Conservation (phyloP, 2,113 vertebrate genomes). For the Tragelaphus buxtoni region DNA sequence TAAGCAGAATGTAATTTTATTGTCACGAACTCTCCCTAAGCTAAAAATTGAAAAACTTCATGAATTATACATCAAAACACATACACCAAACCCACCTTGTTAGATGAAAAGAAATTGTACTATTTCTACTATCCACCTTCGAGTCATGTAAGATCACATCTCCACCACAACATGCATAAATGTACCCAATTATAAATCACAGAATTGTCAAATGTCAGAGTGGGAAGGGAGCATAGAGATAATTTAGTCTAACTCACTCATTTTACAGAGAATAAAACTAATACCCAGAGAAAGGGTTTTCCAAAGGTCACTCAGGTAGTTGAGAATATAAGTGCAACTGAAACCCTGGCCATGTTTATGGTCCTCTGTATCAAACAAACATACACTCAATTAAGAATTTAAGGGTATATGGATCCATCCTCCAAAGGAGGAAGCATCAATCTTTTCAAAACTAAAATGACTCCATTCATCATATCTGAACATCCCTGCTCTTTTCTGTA, state of each 20-base stretch:
- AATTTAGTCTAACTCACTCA: not conserved
- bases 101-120: conserved; percentile 32
- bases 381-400: conserved; percentile 1
- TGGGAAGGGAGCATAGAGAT: not conserved
- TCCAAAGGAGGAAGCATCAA: conserved; percentile 14
- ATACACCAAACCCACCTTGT: conserved; percentile 4
- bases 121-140: conserved; percentile 16
- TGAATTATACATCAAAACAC: conserved; percentile 57
- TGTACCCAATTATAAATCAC: conserved; percentile 37
- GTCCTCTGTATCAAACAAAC: not conserved
- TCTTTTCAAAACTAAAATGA: conserved; percentile 52
- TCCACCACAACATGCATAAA: conserved; percentile 15
- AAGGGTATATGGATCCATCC: not conserved
- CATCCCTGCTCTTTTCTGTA: conserved; percentile 2
- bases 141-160: not conserved
- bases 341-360: not conserved
- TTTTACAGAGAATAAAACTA: conserved; percentile 32
- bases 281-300: not conserved
- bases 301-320: not conserved
- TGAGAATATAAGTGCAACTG: not conserved
- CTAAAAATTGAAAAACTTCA: conserved; percentile 25
- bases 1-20: conserved; percentile 43
- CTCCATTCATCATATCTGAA: conserved; percentile 51
- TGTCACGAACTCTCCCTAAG: not conserved
- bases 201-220: conserved; percentile 21